Conservation (phyloP, 2,113 vertebrate genomes). For the Bathybates hornii region DNA sequence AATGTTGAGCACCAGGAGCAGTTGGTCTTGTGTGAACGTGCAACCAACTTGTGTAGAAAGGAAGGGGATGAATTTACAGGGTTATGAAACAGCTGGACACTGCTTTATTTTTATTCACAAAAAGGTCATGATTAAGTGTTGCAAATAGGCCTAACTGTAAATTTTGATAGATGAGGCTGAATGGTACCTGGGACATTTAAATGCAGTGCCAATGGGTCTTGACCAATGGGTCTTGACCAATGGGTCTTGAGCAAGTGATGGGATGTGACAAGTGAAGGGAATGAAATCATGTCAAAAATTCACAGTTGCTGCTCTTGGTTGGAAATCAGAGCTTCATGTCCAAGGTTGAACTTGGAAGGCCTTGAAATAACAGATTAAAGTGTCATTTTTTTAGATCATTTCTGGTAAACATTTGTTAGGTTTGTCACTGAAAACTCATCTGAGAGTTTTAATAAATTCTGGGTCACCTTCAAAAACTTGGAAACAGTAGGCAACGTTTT, state of each 20-base stretch:
- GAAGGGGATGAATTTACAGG: neutral
- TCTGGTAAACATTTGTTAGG: neutral
- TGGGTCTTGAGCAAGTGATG: neutral
- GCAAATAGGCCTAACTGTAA: neutral
- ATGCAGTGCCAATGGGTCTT: neutral
- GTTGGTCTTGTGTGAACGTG: neutral
- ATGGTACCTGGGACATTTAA: neutral
- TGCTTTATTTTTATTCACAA: neutral
- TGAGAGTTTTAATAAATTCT: neutral
- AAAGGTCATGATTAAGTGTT: neutral
- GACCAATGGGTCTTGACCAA: neutral
- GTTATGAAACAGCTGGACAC: neutral
- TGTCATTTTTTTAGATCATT: neutral
- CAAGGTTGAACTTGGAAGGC: neutral
- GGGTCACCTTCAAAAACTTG: neutral
- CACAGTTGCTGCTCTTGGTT: neutral
- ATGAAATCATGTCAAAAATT: neutral
- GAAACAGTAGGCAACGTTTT: neutral
- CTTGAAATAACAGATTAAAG: neutral
- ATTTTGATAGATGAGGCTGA: neutral
- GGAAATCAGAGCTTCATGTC: neutral
- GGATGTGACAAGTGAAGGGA: neutral
- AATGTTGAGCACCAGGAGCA: neutral
- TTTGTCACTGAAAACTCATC: neutral
- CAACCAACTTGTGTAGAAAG: neutral